Conservation (phyloP, 2,888 invertebrate species). For the Melanostoma mellinum region DNA sequence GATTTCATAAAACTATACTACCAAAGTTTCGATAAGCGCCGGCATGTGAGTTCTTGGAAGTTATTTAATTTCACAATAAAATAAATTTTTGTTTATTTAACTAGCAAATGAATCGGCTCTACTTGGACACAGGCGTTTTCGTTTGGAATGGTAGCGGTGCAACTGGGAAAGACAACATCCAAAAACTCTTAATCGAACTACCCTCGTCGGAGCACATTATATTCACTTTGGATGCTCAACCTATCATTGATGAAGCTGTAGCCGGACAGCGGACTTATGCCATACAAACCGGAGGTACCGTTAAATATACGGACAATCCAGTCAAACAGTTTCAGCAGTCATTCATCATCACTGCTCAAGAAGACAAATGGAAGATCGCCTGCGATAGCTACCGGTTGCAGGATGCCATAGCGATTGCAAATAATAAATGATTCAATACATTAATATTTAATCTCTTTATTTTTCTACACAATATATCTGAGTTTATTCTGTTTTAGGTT, state of each 20-base stretch:
- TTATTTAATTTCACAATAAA: not conserved
- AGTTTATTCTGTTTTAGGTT: constrained; percentile 77
- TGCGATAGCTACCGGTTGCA: constrained; percentile 93
- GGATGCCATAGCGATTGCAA: constrained; percentile 80
- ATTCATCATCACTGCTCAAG: constrained; percentile 93
- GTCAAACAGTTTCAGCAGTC: constrained; percentile 91
- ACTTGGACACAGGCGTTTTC: constrained; percentile 91
- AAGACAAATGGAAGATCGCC: constrained; percentile 96
- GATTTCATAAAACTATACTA: constrained; percentile 95
- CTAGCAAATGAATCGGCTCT: constrained; percentile 89
- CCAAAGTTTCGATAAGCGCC: constrained; percentile 92
- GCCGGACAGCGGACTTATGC: constrained; percentile 90
- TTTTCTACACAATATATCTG: constrained; percentile 27
- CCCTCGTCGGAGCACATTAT: constrained; percentile 91
- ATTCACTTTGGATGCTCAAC: constrained; percentile 93
- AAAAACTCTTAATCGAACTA: constrained; percentile 92
- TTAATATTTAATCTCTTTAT: constrained; percentile 24
- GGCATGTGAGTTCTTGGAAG: constrained; percentile 85
- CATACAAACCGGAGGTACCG: constrained; percentile 92
- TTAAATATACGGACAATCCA: constrained; percentile 86
- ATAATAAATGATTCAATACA: constrained; percentile 50
- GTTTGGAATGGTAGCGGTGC: constrained; percentile 97
- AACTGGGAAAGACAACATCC: constrained; percentile 90
- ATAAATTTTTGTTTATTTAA: constrained; percentile 72
- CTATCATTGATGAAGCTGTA: constrained; percentile 89